phyloP scores from a whole-genome alignment of 2,113 vertebrate genomes.

The Onychostoma macrolepis region DNA sequence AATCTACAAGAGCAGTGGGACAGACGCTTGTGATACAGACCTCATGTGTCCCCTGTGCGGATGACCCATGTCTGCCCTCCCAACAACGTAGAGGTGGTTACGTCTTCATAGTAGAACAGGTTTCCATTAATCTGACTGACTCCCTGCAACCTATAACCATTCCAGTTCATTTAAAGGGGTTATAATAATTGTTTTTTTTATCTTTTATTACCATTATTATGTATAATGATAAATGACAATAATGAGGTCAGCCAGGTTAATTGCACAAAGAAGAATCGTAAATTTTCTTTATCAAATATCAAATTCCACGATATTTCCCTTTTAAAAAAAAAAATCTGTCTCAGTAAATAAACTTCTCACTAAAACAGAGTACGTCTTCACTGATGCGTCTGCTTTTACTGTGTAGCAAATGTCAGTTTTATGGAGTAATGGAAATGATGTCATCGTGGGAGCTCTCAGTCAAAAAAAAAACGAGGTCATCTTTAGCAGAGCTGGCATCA shows the following conservation, averaged over 20 bases:
- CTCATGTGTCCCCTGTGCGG: background rate
- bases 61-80: constrained; percentile 4
- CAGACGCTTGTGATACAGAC: constrained; percentile 42
- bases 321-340: background rate
- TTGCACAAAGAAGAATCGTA: background rate
- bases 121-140: background rate
- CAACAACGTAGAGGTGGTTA: background rate
- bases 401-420: constrained; percentile 18
- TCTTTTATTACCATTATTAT: background rate
- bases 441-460: constrained; percentile 5
- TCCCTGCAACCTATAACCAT: background rate
- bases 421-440: constrained; percentile 41
- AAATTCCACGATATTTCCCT: no score
- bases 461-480: constrained; percentile 53
- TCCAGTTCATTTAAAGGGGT: background rate
- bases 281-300: no score
- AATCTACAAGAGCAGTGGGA: constrained; percentile 48
- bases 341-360: background rate
- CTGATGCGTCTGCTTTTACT: background rate
- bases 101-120: background rate
- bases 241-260: background rate
- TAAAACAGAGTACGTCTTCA: background rate
- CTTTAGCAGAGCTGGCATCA: constrained; percentile 27
- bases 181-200: background rate
- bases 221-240: background rate